Evolutionary conservation across 2,888 invertebrate species (phyloP), one percentile per base, ranked within the genome.

Genomic region (Subacronicta megacephala): DNA sequence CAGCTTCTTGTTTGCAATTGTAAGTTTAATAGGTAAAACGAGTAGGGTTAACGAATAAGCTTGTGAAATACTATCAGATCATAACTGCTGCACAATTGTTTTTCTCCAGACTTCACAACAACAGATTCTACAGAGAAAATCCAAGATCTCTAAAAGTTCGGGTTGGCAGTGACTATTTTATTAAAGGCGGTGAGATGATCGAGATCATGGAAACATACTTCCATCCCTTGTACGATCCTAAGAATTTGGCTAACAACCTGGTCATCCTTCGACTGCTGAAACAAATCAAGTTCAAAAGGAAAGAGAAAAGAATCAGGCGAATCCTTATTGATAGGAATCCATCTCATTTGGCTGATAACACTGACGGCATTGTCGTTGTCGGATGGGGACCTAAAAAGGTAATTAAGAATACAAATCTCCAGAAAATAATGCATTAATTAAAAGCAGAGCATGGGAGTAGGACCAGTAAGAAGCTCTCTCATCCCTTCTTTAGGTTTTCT

Each of bases 301-400:
- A 59, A 7, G 37, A 29, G 12, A 56, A 35, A 1, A 81, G 53
- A 26, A 62, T 83, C 0, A 73, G 69, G 29, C 75, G 77, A 35
- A 79, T 88, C n/a, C 7, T 53, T 16, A 74, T 63, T 44, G 80
- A 81, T 42, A 74, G 29, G 5, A 31, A 10, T 1, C 23, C 41
- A 0, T 10, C 23, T n/a, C 52, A 42, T 13, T 18, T 76, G 16
- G 12, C 61, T 1, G 17, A 12, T 6, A 68, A 51, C 42, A 51
- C 55, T 0, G 43, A 66, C 0, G 41, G 47, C 3, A 54, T 87
- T 4, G 57, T 65, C n/a, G 62, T 86, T 23, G 37, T 85, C 6
- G 88, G 88, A 0, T 88, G 87, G 88, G 87, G 85, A 0, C 73
- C 72, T 2, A 77, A 52, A 47, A 59, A 69, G 58, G 87, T 87